These are phyloP conservation scores for Solea senegalensis DNA, from an alignment of 2,113 vertebrate genomes.

Conservation along the genomic window DNA sequence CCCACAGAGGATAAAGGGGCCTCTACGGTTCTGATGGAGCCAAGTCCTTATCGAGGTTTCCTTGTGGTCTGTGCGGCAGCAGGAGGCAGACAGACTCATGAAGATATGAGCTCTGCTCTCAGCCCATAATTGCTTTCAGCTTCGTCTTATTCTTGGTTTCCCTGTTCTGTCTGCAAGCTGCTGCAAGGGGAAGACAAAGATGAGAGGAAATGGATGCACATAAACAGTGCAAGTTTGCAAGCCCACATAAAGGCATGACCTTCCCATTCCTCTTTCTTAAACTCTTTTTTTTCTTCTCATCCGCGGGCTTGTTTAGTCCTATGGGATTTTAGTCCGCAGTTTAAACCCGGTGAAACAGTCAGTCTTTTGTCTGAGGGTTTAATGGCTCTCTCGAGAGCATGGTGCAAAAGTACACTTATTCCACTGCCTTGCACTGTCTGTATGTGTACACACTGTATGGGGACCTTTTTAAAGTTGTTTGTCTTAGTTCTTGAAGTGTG, in stretches of 20 bases:
- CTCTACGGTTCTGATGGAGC: conserved; percentile 21
- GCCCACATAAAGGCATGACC: conserved; percentile 38
- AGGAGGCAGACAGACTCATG: conserved; percentile 44
- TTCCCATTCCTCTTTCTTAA: conserved; percentile 25
- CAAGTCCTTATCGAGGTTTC: conserved; percentile 51
- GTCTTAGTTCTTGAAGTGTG: conserved; percentile 4
- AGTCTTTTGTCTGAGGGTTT: conserved; percentile 62
- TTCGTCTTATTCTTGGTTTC: conserved; percentile 51
- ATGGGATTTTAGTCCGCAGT: conserved; percentile 26
- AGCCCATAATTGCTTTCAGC: conserved; percentile 75
- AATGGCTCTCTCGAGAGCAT: conserved; percentile 61
- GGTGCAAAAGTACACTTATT: conserved; percentile 32
- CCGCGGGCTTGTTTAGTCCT: conserved; percentile 34
- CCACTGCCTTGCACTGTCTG: conserved; percentile 1
- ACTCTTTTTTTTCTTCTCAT: conserved; percentile 24
- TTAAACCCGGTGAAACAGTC: conserved; percentile 66
- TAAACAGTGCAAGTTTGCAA: conserved; percentile 42
- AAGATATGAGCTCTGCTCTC: conserved; percentile 54
- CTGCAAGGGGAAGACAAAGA: conserved; percentile 9
- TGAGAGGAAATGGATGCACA: conserved; percentile 23
- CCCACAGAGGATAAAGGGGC: conserved; percentile 2
- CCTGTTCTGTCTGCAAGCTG: conserved; percentile 48
- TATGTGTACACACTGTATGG: conserved; percentile 12
- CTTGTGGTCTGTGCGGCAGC: conserved; percentile 54
- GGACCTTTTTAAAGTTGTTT: conserved; percentile 22